A percentile compares a stretch with the other conserved stretches of the same genome.
Conservation (phyloP, 2,797 vertebrate genomes). For the Oryzias dopingdopingensis region DNA sequence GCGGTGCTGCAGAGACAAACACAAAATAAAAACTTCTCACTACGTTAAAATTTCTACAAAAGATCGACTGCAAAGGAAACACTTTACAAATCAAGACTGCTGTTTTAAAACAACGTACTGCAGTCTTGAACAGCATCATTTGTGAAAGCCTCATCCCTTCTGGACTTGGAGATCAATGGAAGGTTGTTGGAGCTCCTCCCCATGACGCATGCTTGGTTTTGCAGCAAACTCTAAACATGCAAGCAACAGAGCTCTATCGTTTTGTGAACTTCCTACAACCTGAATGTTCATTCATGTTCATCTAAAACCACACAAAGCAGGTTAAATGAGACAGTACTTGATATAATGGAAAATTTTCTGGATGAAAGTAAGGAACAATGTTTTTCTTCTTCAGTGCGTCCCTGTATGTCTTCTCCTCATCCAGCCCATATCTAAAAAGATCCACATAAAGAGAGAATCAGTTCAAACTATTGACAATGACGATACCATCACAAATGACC, state of each 20-base stretch:
- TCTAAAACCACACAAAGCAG: background rate
- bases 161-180: constrained; percentile 60
- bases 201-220: constrained; percentile 62
- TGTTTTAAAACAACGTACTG: constrained; percentile 29
- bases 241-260: background rate
- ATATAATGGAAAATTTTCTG: constrained; percentile 70
- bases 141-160: constrained; percentile 15
- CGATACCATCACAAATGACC: too few relatives aligned
- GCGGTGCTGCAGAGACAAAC: constrained; percentile 40
- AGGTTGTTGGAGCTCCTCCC: constrained; percentile 65
- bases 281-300: background rate
- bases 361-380: constrained; percentile 82
- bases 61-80: too few relatives aligned
- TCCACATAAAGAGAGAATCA: constrained; percentile 2
- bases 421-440: constrained; percentile 74
- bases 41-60: too few relatives aligned
- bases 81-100: too few relatives aligned
- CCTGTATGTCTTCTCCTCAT: constrained; percentile 63
- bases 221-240: constrained; percentile 37
- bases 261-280: background rate
- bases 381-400: constrained; percentile 69
- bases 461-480: background rate
- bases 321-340: constrained; percentile 35
- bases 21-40: background rate
- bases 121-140: constrained; percentile 31